These are phyloP conservation scores for Papilio elwesi DNA, from an alignment of 2,888 invertebrate genomes.

Conservation along the genomic window DNA sequence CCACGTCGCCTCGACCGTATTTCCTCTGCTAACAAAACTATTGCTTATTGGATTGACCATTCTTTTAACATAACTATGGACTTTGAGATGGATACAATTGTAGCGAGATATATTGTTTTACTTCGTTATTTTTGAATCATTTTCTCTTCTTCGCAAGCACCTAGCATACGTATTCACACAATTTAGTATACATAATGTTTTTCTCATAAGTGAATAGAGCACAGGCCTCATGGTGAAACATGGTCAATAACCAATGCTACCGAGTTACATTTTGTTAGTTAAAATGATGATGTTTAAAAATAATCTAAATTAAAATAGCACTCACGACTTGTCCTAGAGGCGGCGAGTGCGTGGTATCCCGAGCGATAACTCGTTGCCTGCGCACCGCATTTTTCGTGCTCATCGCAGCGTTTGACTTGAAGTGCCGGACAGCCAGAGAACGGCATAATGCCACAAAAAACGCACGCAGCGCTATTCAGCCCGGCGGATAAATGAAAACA, in stretches of 20 bases:
- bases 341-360: constrained; percentile 29
- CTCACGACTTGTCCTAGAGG: neutral
- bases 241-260: too few species aligned
- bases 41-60: constrained; percentile 27
- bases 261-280: neutral
- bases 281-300: neutral
- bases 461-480: constrained; percentile 78
- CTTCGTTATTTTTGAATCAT: too few species aligned
- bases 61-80: neutral
- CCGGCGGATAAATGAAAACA: constrained; percentile 77
- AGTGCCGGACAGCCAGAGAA: constrained; percentile 60
- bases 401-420: constrained; percentile 75
- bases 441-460: constrained; percentile 71
- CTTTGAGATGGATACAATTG: neutral
- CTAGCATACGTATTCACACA: too few species aligned
- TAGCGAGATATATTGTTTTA: neutral
- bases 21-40: constrained; percentile 58
- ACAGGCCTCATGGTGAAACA: too few species aligned
- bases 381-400: constrained; percentile 66
- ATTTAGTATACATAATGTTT: too few species aligned
- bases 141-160: too few species aligned
- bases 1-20: constrained; percentile 60
- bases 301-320: too few species aligned
- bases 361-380: constrained; percentile 59
- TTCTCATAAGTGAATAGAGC: too few species aligned